These are phyloP conservation scores for Trissolcus japonicus DNA, from an alignment of 2,888 invertebrate genomes.

Conservation along the genomic window DNA sequence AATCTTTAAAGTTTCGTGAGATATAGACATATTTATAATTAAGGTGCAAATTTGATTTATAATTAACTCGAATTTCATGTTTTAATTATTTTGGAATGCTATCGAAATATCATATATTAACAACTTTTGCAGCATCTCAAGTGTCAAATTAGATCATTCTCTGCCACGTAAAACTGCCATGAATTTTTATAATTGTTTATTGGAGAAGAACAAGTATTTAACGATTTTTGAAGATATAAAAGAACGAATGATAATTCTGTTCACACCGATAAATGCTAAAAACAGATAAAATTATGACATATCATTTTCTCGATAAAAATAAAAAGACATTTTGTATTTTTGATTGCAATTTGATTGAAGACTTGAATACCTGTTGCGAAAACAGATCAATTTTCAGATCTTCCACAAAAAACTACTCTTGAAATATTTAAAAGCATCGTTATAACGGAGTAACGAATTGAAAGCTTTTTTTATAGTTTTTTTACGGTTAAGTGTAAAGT, in stretches of 20 bases:
- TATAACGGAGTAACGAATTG: background rate
- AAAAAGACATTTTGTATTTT: too few species aligned
- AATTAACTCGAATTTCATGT: background rate
- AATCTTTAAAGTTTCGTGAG: background rate
- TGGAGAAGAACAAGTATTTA: background rate
- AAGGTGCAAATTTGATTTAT: too few species aligned
- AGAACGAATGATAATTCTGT: background rate
- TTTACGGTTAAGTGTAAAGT: conserved; percentile 1
- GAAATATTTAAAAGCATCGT: too few species aligned
- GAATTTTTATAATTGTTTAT: conserved; percentile 1
- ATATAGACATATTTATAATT: background rate
- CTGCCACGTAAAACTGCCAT: background rate
- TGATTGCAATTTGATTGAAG: background rate
- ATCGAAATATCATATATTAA: background rate
- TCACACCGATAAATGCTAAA: background rate
- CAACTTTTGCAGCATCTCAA: background rate
- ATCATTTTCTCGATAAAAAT: conserved; percentile 17
- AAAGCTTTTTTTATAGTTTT: conserved; percentile 5
- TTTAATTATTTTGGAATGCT: too few species aligned
- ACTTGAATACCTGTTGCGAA: background rate
- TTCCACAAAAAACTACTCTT: conserved; percentile 38
- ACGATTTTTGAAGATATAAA: background rate
- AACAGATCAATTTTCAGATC: conserved; percentile 53
- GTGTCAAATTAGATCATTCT: background rate
- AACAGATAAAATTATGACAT: conserved; percentile 18